Evolutionary conservation across 2,797 vertebrate genomes (phyloP).

Genomic region (Pangasius sanitwongsei): DNA sequence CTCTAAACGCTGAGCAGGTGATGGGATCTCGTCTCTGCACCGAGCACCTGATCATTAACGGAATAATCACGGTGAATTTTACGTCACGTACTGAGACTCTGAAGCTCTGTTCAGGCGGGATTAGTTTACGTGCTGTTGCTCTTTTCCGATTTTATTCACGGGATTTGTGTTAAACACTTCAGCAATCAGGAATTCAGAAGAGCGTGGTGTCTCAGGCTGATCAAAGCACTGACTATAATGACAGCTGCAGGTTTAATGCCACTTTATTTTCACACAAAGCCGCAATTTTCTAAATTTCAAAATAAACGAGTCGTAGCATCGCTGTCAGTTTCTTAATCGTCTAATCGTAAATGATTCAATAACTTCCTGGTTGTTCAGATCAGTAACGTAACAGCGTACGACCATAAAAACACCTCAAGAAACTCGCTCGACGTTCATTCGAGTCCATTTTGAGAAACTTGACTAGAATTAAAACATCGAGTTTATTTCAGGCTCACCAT

Average conservation of each 20-base stretch:
- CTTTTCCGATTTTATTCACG: background rate
- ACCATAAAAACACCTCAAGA: no score
- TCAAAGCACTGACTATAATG: background rate
- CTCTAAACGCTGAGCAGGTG: conserved; percentile 72
- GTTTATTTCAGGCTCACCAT: conserved; percentile 60
- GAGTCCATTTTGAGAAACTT: background rate
- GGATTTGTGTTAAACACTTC: background rate
- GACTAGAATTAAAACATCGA: background rate
- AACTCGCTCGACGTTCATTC: no score
- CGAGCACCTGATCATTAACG: conserved; percentile 67
- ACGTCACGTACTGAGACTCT: background rate
- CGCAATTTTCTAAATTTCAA: background rate
- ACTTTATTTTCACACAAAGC: background rate
- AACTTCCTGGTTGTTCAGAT: background rate
- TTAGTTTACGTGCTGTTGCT: background rate
- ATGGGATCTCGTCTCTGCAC: conserved; percentile 70
- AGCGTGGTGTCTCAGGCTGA: no score
- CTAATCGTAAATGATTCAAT: no score
- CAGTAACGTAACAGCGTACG: background rate
- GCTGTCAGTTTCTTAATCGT: no score
- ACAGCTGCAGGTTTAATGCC: no score
- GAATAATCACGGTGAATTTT: background rate
- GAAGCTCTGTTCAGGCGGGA: background rate
- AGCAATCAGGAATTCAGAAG: background rate
- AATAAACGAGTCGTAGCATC: no score